Percentiles rank a stretch among this genome's conserved stretches.
These are phyloP conservation scores for Chiloscyllium plagiosum DNA, from an alignment of 2,113 vertebrate genomes.

Conservation along the genomic window DNA sequence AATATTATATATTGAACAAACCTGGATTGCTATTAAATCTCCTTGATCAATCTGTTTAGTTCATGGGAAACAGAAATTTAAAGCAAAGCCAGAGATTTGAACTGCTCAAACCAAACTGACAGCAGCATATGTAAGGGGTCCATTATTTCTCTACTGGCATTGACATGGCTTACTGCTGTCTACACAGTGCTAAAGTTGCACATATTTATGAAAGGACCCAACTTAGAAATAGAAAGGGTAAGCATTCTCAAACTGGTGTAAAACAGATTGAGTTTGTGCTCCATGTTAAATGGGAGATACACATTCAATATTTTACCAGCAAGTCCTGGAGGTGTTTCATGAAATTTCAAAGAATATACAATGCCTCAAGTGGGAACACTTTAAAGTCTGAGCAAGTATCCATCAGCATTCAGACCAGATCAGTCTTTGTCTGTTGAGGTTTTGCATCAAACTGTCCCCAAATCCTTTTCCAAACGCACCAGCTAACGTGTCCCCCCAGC, in stretches of 20 bases:
- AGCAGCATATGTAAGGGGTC: not conserved
- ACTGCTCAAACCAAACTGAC: not conserved
- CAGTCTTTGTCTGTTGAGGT: not conserved
- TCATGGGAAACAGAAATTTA: too few relatives aligned
- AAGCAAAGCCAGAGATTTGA: not conserved
- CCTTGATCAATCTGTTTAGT: too few relatives aligned
- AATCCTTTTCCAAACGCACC: not conserved
- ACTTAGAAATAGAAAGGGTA: not conserved
- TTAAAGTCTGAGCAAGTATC: not conserved
- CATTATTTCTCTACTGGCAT: not conserved
- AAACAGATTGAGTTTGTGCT: not conserved
- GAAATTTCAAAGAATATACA: not conserved
- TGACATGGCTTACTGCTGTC: not conserved
- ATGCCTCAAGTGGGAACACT: not conserved
- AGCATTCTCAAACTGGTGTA: not conserved
- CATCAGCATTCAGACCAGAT: not conserved
- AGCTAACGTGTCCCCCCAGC: not conserved
- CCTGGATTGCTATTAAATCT: too few relatives aligned
- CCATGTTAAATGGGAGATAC: not conserved
- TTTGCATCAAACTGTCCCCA: not conserved
- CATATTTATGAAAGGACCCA: not conserved
- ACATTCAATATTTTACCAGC: not conserved
- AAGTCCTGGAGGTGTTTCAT: not conserved
- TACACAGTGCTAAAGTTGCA: not conserved
- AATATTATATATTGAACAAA: too few relatives aligned